A percentile compares a stretch with the other conserved stretches of the same genome.
Conservation (phyloP, 2,113 vertebrate species). For the Sialia sialis region DNA sequence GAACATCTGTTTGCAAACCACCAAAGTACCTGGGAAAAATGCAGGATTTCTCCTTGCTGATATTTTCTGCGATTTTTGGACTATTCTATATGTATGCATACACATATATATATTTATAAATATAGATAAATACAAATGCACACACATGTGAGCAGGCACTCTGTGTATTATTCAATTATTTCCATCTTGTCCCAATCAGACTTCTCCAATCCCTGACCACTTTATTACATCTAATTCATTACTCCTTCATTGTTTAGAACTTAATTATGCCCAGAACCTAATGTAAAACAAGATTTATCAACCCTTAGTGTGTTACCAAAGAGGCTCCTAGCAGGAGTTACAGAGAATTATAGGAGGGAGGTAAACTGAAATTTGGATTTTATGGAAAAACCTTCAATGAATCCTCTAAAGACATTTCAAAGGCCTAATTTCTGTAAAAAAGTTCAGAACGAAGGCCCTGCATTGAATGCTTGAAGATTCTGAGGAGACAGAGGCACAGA, state of each 20-base stretch:
- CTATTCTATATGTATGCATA: accelerated
- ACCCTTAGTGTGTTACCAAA: not conserved
- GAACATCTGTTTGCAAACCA: conserved; percentile 34
- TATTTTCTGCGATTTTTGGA: not conserved
- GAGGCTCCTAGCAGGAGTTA: not conserved
- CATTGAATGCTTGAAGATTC: not conserved
- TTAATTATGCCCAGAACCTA: not conserved
- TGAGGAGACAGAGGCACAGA: not conserved
- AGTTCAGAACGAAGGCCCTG: not conserved
- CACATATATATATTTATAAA: accelerated
- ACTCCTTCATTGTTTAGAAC: not conserved
- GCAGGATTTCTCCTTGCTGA: not conserved
- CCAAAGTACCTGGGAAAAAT: not conserved
- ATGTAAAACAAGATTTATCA: not conserved
- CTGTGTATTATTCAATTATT: not conserved
- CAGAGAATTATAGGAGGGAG: too few species aligned
- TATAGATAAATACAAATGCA: not conserved
- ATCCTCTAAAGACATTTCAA: not conserved
- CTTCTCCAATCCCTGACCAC: not conserved
- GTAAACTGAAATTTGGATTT: not conserved
- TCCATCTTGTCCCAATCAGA: not conserved
- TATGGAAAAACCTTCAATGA: not conserved
- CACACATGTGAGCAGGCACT: accelerated
- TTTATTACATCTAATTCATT: not conserved
- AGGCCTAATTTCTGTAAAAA: not conserved